Percentiles rank a stretch among this genome's conserved stretches.
phyloP scores from a whole-genome alignment of 2,113 vertebrate genomes.

The Picathartes gymnocephalus region DNA sequence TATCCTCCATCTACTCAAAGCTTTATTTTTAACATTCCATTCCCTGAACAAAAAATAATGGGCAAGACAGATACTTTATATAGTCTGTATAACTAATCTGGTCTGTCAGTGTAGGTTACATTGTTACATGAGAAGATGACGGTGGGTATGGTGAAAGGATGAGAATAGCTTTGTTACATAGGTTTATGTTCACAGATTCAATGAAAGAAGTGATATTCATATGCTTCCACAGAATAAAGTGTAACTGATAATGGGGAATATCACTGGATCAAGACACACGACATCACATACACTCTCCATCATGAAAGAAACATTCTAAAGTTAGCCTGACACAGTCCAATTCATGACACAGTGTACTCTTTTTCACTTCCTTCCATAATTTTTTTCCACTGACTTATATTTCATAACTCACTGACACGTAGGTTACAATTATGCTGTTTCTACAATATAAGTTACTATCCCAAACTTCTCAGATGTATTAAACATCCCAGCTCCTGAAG shows the following conservation, averaged over 20 bases:
- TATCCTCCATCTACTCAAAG: background rate
- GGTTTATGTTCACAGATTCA: background rate
- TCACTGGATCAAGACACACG: background rate
- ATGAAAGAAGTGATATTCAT: background rate
- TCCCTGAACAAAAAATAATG: background rate
- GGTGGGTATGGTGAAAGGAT: background rate
- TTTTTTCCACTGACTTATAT: background rate
- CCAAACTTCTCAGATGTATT: background rate
- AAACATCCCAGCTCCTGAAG: background rate
- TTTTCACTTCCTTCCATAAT: background rate
- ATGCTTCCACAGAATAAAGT: background rate
- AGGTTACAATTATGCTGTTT: background rate
- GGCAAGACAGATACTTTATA: background rate
- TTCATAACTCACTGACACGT: background rate
- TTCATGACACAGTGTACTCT: background rate
- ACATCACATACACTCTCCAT: background rate
- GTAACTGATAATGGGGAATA: background rate
- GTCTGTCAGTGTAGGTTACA: background rate
- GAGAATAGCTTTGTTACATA: background rate
- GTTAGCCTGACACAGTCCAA: background rate
- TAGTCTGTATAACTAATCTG: background rate
- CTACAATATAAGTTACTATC: background rate
- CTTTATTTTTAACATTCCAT: background rate
- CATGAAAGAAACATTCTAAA: background rate
- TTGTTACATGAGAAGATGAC: background rate